phyloP scores from a whole-genome alignment of 2,113 vertebrate species.

The Misgurnus anguillicaudatus region DNA sequence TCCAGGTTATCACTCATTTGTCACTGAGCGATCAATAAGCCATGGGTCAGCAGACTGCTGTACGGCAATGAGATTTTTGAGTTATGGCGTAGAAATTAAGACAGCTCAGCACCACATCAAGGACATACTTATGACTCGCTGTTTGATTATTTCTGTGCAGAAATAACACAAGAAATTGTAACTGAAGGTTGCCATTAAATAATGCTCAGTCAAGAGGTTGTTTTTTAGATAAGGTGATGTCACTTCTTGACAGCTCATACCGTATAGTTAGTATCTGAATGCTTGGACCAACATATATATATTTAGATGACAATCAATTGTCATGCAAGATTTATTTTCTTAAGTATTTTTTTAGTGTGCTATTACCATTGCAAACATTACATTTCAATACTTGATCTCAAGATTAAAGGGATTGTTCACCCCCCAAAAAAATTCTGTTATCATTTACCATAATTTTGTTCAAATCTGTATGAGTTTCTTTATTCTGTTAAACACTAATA shows the following conservation, averaged over 20 bases:
- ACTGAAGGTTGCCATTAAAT: background rate
- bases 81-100: constrained; percentile 9
- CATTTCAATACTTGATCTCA: too few species aligned
- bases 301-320: too few species aligned
- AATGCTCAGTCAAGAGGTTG: background rate
- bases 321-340: background rate
- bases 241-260: too few species aligned
- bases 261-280: too few species aligned
- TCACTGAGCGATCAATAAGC: background rate
- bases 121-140: background rate
- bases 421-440: too few species aligned
- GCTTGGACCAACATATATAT: too few species aligned
- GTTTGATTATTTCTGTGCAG: background rate
- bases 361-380: too few species aligned
- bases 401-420: too few species aligned
- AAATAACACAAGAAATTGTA: background rate
- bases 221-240: background rate
- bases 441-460: too few species aligned
- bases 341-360: too few species aligned
- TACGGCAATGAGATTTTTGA: constrained; percentile 18
- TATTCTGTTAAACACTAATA: too few species aligned
- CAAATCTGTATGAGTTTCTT: too few species aligned
- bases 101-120: background rate
- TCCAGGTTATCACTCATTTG: constrained; percentile 10
- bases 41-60: background rate